phyloP scores from a whole-genome alignment of 53 echinoderm and acorn worm genomes.

The Pentamera pediparva region DNA sequence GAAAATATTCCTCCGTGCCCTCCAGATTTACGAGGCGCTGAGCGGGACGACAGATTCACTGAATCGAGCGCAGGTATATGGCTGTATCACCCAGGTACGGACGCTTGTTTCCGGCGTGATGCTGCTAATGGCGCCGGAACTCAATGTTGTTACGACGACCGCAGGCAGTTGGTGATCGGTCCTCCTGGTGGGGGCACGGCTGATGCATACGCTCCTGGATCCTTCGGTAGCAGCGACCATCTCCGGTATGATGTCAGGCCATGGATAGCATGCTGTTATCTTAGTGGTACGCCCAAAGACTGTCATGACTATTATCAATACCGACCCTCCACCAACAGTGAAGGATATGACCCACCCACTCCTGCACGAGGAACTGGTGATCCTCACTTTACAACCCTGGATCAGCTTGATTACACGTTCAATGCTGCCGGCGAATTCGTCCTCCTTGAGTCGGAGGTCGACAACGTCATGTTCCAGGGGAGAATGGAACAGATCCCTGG shows the following conservation, averaged over 20 bases:
- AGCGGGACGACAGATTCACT: slow-evolving; percentile 7
- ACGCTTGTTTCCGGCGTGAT: slow-evolving; percentile 28
- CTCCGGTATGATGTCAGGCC: slow-evolving; percentile 39
- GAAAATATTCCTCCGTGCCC: no score
- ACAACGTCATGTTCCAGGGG: slow-evolving; percentile 52
- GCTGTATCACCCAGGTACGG: slow-evolving; percentile 40
- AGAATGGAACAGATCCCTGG: slow-evolving; percentile 52
- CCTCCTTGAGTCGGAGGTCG: slow-evolving; percentile 33
- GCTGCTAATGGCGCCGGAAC: slow-evolving; percentile 28
- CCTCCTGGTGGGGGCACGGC: slow-evolving; percentile 50
- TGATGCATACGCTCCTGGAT: slow-evolving; percentile 29
- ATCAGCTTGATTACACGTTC: slow-evolving; percentile 43
- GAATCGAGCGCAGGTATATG: neutral
- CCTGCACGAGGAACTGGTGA: slow-evolving; percentile 40
- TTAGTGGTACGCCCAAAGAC: neutral
- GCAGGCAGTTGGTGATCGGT: slow-evolving; percentile 30
- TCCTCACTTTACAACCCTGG: slow-evolving; percentile 50
- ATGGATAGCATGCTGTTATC: slow-evolving; percentile 45
- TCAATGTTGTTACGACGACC: slow-evolving; percentile 45
- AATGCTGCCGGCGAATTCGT: slow-evolving; percentile 59
- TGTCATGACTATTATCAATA: slow-evolving; percentile 39
- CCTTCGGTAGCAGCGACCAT: neutral
- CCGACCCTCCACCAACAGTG: slow-evolving; percentile 50
- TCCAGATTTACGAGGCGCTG: slow-evolving; percentile 26
- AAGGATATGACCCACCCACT: slow-evolving; percentile 36